Evolutionary conservation across 2,113 vertebrate species (phyloP), one percentile per base, ranked within the genome.

Genomic region (Tychaedon coryphoeus): DNA sequence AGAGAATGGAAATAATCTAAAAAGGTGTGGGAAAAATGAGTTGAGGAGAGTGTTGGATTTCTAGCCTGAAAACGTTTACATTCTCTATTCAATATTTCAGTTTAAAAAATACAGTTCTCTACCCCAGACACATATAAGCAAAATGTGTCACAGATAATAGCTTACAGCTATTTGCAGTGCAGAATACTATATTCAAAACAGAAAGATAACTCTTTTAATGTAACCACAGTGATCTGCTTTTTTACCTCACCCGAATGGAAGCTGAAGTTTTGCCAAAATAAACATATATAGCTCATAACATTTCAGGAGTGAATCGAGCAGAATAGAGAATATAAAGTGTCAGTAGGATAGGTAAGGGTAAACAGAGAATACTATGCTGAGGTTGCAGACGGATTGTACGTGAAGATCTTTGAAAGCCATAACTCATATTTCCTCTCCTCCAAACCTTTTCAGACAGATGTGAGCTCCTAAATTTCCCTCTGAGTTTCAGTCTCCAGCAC

Each of bases 301-400:
- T 73, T 64, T 72, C 64, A 83, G 23, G 16, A 47, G 2, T 28
- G 40, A 76, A 25, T 42, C 0, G 2, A 17, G 18, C 8, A 87
- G 72, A 72, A 80, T 19, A 50, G 10, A 73, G 20, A 64, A 18
- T 51, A 34, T 7, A 76, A 19, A 84, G 14, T 15, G 67, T 54
- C 23, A 48, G 7, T 2, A 82, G 11, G 22, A 70, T 61, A 48
- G 48, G 48, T 5, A 70, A 48, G 47, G 7, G 7, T 75, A 88
- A 83, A 64, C 4, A 28, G 16, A 66, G 10, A 20, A 40, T 22
- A 40, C 3, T 19, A 8, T 31, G 31, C 6, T 71, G 57, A 86
- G 9, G 6, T 29, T 74, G 17, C 25, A 64, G 48, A n/a, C 3
- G 2, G n/a, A 45, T 42, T 58, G 17, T 31, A 42, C 0, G 0